phyloP scores from a whole-genome alignment of 2,113 vertebrate species.

The Pluvialis apricaria region DNA sequence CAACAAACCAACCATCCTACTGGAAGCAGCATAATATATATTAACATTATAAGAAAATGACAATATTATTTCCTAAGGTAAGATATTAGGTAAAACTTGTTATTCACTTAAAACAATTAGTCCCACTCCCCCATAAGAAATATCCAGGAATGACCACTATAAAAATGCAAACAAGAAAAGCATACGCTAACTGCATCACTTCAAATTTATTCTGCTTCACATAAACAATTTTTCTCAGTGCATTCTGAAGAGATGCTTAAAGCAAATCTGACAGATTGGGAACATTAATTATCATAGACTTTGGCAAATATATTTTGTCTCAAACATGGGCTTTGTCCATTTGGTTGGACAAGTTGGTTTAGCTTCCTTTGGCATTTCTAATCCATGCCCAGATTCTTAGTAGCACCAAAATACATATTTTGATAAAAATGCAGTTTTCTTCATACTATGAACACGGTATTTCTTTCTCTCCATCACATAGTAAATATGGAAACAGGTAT shows the following conservation, averaged over 20 bases:
- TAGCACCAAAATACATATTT: background rate
- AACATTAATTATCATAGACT: background rate
- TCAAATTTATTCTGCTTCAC: background rate
- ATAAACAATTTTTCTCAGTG: background rate
- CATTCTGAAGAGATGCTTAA: background rate
- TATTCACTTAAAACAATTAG: background rate
- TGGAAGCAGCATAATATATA: background rate
- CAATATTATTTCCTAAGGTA: background rate
- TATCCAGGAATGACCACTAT: background rate
- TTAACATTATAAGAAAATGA: background rate
- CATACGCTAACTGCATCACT: background rate
- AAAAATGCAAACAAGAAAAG: background rate
- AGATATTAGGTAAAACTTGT: background rate
- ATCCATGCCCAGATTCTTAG: background rate
- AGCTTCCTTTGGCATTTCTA: background rate
- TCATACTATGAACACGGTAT: background rate
- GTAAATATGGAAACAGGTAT: background rate
- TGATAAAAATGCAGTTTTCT: background rate
- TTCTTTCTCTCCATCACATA: background rate
- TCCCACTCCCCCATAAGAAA: background rate
- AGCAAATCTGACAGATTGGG: background rate
- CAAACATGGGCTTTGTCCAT: background rate
- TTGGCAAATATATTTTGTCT: background rate
- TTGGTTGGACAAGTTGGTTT: background rate
- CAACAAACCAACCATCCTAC: background rate